phyloP scores from a whole-genome alignment of 2,888 invertebrate genomes.

The Drosophila prolongata region DNA sequence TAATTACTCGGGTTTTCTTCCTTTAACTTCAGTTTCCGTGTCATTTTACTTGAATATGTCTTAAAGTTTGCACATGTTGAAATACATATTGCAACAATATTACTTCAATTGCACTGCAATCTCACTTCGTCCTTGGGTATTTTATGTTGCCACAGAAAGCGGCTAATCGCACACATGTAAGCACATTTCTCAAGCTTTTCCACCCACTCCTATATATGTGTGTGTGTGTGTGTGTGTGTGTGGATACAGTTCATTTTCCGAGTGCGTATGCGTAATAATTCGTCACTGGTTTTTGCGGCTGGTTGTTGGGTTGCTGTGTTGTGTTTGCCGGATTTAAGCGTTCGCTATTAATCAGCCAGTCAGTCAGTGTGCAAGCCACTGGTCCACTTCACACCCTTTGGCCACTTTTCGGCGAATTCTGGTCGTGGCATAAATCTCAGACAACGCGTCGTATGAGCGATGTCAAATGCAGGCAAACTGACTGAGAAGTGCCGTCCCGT shows the following conservation, averaged over 20 bases:
- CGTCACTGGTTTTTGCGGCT: constrained; percentile 52
- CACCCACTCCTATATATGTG: background rate
- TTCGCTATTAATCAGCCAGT: constrained; percentile 65
- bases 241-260: constrained; percentile 24
- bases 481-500: constrained; percentile 51
- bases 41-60: background rate
- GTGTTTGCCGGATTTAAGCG: constrained; percentile 56
- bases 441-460: constrained; percentile 74
- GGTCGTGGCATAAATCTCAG: constrained; percentile 51
- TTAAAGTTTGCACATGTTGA: background rate
- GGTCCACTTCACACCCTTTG: constrained; percentile 28
- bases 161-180: constrained; percentile 54
- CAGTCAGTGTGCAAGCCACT: constrained; percentile 14
- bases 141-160: constrained; percentile 3
- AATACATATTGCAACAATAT: background rate
- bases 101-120: background rate
- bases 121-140: background rate
- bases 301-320: background rate
- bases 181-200: constrained; percentile 46
- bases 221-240: background rate
- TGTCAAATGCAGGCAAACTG: constrained; percentile 62
- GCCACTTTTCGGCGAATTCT: background rate
- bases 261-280: constrained; percentile 53
- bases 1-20: background rate
- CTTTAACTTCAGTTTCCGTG: background rate